These are phyloP conservation scores for Australoheros scitulus DNA, from an alignment of 2,113 vertebrate species.

Conservation along the genomic window DNA sequence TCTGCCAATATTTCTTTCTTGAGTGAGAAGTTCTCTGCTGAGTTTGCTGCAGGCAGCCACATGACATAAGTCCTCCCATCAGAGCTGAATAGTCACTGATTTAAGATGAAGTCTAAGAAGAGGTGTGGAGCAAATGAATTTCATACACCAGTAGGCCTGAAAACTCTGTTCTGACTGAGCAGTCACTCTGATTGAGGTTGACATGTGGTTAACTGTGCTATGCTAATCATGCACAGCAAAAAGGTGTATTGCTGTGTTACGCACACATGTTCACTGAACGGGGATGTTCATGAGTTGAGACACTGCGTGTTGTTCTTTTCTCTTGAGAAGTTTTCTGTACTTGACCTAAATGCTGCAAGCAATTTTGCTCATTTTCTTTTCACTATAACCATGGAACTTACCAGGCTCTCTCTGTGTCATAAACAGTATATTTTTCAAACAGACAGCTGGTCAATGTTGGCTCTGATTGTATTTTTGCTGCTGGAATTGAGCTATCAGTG, in stretches of 20 bases:
- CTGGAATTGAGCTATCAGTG: slow-evolving; percentile 68
- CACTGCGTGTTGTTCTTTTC: background rate
- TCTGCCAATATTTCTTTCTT: slow-evolving; percentile 27
- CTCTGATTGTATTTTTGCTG: slow-evolving; percentile 73
- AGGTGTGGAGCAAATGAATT: slow-evolving; percentile 76
- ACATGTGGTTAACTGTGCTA: slow-evolving; percentile 60
- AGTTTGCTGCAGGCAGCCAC: slow-evolving; percentile 41
- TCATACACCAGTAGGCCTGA: slow-evolving; percentile 74
- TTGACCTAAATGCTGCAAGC: slow-evolving; percentile 25
- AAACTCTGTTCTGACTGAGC: slow-evolving; percentile 68
- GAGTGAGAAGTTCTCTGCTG: slow-evolving; percentile 25
- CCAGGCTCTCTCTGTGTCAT: slow-evolving; percentile 34
- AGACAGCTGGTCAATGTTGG: slow-evolving; percentile 74
- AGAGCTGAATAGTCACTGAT: slow-evolving; percentile 70
- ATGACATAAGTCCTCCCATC: slow-evolving; percentile 53
- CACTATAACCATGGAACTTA: slow-evolving; percentile 37
- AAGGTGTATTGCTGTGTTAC: slow-evolving; percentile 1
- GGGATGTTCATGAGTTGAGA: slow-evolving; percentile 21
- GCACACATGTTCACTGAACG: slow-evolving; percentile 31
- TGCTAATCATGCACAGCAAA: slow-evolving; percentile 53
- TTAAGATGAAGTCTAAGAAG: slow-evolving; percentile 68
- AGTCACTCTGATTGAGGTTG: slow-evolving; percentile 66
- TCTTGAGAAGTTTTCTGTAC: background rate
- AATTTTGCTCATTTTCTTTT: slow-evolving; percentile 38
- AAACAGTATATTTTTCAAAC: slow-evolving; percentile 68